Evolutionary conservation across 2,888 invertebrate genomes (phyloP), one percentile per base, ranked within the genome.

Genomic region (Chymomyza amoena): DNA sequence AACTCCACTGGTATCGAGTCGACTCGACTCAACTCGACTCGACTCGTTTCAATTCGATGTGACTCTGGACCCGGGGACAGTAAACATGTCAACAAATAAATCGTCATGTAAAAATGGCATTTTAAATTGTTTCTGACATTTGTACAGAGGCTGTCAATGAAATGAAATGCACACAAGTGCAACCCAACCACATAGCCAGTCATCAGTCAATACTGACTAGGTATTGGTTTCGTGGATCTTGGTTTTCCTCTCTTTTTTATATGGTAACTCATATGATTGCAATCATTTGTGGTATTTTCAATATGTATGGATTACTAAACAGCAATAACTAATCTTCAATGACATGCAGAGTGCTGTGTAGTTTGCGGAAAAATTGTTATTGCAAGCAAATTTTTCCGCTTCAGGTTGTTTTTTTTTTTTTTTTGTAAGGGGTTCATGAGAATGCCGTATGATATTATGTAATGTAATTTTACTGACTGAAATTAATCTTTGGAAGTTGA

Each of bases 61-160:
- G 69, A 62, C 70, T 66, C 66, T 57, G 61, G 68, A 18, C 76
- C 70, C 73, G 75, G 78, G 68, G 78, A 73, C 76, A 72, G 79
- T 79, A 78, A 84, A 77, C 76, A 85, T 80, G 81, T 83, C 85
- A 85, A 87, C 89, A 85, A 83, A 88, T 86, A 88, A 90, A 90
- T 86, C 89, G 88, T 88, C 87, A 83, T 84, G 87, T 87, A 87
- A 85, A 87, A 84, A 90, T 90, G 88, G 89, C 80, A 88, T 90
- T 89, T 88, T 79, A 90, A 90, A 90, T 90, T 84, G 90, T 86
- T 90, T 87, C 71, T 82, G 90, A 90, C 89, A 82, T 87, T 89
- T 84, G 84, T 77, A 81, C 83, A 74, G 85, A 73, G 80, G 78
- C 83, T 85, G 83, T 83, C 83, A 83, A 83, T 83, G 85, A 83